Evolutionary conservation across 1,140 invertebrate genomes (phyloP).

Genomic region (Tetranychus cinnabarinus): DNA sequence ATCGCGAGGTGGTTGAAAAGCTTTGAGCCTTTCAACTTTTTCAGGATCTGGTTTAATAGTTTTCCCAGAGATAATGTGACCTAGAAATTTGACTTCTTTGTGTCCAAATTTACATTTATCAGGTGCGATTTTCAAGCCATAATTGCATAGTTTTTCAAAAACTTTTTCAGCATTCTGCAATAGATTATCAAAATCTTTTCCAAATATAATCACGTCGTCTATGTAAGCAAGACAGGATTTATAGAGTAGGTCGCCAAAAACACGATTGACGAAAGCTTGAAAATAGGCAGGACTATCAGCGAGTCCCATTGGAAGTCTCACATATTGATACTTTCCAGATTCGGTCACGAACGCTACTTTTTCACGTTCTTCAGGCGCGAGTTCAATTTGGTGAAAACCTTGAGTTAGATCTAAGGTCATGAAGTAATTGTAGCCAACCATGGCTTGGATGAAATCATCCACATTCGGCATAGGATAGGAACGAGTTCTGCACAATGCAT

Average conservation of each 20-base stretch:
- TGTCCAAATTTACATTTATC: background rate
- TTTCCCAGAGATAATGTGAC: background rate
- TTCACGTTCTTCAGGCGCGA: background rate
- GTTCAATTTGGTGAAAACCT: background rate
- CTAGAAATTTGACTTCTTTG: background rate
- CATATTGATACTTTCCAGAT: slow-evolving; percentile 11
- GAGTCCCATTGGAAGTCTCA: slow-evolving; percentile 10
- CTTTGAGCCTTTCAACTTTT: background rate
- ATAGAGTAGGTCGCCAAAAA: background rate
- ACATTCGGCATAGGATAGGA: background rate
- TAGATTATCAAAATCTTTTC: background rate
- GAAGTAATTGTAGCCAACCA: background rate
- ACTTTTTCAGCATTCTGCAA: background rate
- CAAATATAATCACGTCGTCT: background rate
- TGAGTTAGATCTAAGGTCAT: background rate
- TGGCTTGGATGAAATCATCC: background rate
- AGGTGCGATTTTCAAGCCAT: background rate
- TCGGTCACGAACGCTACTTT: slow-evolving; percentile 18
- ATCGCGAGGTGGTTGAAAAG: background rate
- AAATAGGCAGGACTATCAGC: slow-evolving; percentile 13
- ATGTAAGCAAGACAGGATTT: background rate
- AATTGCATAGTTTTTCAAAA: background rate
- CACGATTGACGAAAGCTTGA: slow-evolving; percentile 17
- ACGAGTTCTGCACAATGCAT: background rate
- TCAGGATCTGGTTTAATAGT: background rate